Evolutionary conservation across 2,888 invertebrate genomes (phyloP).

Genomic region (Plutella xylostella): DNA sequence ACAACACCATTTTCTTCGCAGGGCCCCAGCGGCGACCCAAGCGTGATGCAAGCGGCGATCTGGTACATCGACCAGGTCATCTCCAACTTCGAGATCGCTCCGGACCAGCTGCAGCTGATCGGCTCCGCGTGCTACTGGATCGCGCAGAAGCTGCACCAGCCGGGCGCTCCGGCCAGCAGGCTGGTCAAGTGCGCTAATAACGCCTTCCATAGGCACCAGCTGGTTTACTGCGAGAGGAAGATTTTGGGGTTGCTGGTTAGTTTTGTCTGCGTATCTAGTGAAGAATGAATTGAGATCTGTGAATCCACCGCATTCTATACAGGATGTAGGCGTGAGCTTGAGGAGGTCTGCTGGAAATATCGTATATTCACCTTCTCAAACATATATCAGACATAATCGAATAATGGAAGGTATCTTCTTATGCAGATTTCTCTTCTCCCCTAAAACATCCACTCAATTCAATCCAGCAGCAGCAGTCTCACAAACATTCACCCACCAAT

Average conservation of each 20-base stretch:
- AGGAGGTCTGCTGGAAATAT: no score
- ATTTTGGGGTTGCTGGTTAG: slow-evolving; percentile 38
- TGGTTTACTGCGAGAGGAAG: slow-evolving; percentile 33
- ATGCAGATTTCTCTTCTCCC: no score
- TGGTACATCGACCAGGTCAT: slow-evolving; percentile 48
- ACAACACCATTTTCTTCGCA: neutral
- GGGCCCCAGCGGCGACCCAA: slow-evolving; percentile 32
- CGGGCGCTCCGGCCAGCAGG: slow-evolving; percentile 23
- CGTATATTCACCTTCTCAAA: no score
- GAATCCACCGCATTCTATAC: no score
- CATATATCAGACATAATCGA: no score
- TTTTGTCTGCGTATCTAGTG: no score
- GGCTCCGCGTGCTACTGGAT: slow-evolving; percentile 54
- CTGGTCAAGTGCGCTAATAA: slow-evolving; percentile 31
- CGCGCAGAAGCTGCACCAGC: slow-evolving; percentile 41
- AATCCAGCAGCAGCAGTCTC: no score
- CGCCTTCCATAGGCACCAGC: slow-evolving; percentile 28
- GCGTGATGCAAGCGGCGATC: slow-evolving; percentile 37
- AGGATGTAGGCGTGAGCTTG: no score
- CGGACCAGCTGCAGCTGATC: slow-evolving; percentile 39
- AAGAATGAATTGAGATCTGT: no score
- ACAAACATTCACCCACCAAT: no score
- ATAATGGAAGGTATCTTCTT: no score
- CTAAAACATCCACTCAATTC: no score
- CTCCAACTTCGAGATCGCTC: slow-evolving; percentile 21